Percentiles rank a stretch among this genome's conserved stretches.
Conservation (phyloP, 2,797 vertebrate genomes). For the Chelidonichthys spinosus region DNA sequence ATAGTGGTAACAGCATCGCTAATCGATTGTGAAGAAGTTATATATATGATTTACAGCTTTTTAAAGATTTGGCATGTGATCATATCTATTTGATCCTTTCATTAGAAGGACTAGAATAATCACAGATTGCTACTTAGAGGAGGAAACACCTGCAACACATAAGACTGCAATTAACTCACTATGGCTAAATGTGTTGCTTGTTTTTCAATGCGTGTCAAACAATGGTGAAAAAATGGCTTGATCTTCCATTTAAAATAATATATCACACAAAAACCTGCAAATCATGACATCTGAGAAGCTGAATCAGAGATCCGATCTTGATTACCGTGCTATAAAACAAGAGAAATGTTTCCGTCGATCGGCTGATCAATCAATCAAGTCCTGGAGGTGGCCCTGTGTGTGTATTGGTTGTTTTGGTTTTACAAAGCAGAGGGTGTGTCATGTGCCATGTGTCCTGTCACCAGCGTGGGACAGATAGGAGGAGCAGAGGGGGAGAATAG, state of each 20-base stretch:
- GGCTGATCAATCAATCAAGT: neutral
- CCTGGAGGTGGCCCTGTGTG: neutral
- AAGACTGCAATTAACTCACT: neutral
- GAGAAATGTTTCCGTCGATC: neutral
- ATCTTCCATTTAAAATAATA: neutral
- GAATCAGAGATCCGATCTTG: neutral
- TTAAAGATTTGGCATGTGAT: neutral
- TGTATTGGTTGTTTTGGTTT: neutral
- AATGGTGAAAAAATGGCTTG: neutral
- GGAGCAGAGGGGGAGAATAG: slow-evolving; percentile 15
- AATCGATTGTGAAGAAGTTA: neutral
- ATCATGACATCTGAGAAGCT: neutral
- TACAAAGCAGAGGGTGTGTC: neutral
- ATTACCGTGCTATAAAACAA: neutral
- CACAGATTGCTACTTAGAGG: neutral
- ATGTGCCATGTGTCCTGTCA: neutral
- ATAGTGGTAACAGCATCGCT: neutral
- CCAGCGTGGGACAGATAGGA: slow-evolving; percentile 9
- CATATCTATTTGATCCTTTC: slow-evolving; percentile 1
- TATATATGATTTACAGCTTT: too few relatives aligned
- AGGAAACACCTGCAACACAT: slow-evolving; percentile 5
- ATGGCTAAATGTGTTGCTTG: too few relatives aligned
- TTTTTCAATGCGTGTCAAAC: neutral
- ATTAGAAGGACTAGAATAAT: neutral
- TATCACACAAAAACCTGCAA: neutral